Base-by-base conservation (phyloP, 2,888 invertebrate genomes). In the Cremastobaeus sp. region DNA sequence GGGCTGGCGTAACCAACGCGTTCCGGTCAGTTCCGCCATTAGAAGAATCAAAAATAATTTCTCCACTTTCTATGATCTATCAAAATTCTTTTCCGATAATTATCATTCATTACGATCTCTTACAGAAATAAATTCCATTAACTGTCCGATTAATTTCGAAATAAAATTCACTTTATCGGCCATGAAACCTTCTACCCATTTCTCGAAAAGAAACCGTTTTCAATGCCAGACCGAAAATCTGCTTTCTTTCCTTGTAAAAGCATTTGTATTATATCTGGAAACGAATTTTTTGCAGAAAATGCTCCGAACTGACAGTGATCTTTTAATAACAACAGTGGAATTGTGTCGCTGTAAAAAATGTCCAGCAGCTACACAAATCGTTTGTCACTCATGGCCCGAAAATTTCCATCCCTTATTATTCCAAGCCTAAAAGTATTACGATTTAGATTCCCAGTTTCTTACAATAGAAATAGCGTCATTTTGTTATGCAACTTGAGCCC, bases 51-150 rank as follows among this genome's bases (percentile, higher is more conserved):
- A 30, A 48, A 55, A 17, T 66, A 55, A 66, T 57, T 47, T 66
- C 48, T 39, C 41, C 55, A 66, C 55, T 66, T 66, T 57, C 32
- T 35, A 34, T 47, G 39, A 66, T 66, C 66, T 57, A 57, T 57
- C 66, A 66, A 66, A 57, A 41, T 47, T 55, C 15, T 28, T n/a
- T 32, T 15, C 11, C 15, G 55, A 66, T 66, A 66, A 66, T 34
- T 15, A 28, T 39, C 21, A 48, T 66, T 66, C 39, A 48, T 66
- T 48, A 57, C 14, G n/a, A n/a, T 21, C 15, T 47, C 5, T 55
- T 28, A 15, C 9, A 14, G 39, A 55, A 47, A 48, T 25, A 41
- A 48, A 41, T 65, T 66, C 48, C 21, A 66, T 66, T 66, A 66
- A 57, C 30, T 35, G 35, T 1, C 28, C 18, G 39, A 17, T 47